These are phyloP conservation scores for Todiramphus saurophagus DNA, from an alignment of 2,113 vertebrate genomes.

Conservation along the genomic window DNA sequence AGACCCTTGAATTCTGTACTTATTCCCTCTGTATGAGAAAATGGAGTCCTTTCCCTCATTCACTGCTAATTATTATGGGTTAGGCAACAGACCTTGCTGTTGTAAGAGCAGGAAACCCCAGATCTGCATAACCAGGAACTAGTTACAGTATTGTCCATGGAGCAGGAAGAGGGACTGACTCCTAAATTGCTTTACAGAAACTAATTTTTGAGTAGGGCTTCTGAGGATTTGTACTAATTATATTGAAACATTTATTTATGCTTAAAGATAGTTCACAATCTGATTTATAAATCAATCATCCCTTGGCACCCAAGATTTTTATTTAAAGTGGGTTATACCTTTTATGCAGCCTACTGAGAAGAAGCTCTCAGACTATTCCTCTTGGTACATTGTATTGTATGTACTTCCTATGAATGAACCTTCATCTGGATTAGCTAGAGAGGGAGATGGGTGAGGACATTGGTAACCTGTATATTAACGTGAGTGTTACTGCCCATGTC, in stretches of 20 bases:
- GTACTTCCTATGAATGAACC: rapidly evolving
- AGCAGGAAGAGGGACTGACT: neutral
- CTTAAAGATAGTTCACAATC: neutral
- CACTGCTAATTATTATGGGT: neutral
- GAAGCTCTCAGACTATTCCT: neutral
- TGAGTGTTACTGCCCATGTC: neutral
- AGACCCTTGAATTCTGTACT: neutral
- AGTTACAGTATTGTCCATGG: neutral
- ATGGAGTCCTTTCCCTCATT: neutral
- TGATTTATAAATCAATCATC: neutral
- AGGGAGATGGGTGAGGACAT: neutral
- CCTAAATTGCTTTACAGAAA: constrained; percentile 34
- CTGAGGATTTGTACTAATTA: constrained; percentile 35
- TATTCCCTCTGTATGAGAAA: neutral
- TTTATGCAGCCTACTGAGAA: neutral
- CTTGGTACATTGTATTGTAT: neutral
- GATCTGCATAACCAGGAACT: neutral
- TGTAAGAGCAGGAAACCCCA: neutral
- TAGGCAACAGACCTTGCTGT: neutral
- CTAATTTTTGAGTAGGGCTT: constrained; percentile 27
- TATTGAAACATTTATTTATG: neutral
- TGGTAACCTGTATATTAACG: neutral
- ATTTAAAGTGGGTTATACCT: neutral
- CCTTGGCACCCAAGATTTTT: neutral
- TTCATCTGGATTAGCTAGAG: neutral